Conservation (phyloP, 53 echinoderm and acorn worm species). For the Mesocentrotus franciscanus region DNA sequence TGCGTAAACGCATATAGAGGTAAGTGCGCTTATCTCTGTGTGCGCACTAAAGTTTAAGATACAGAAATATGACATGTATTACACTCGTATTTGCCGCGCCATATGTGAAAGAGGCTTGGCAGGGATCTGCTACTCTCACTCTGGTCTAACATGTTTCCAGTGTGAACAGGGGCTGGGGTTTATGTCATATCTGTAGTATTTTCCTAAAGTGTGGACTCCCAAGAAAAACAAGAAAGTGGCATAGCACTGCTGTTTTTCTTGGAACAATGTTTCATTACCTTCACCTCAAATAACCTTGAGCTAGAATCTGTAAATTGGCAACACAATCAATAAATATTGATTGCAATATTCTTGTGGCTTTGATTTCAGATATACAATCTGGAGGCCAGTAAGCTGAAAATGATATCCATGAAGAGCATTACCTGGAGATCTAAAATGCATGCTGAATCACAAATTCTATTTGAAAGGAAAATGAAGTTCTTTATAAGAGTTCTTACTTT, state of each 20-base stretch:
- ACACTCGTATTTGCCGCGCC: no score
- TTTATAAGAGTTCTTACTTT: background rate
- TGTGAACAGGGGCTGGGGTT: no score
- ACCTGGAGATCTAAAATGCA: background rate
- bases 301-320: background rate
- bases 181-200: background rate
- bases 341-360: background rate
- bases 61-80: no score
- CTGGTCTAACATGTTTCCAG: no score
- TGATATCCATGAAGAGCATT: background rate
- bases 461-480: background rate
- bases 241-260: background rate
- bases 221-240: background rate
- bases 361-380: background rate
- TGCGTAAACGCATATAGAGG: no score
- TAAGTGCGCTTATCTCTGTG: no score
- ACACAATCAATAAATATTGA: conserved; percentile 10
- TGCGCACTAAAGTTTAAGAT: no score
- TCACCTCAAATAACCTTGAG: background rate
- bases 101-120: no score
- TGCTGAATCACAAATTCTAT: background rate
- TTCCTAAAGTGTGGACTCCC: background rate
- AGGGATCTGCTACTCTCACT: no score
- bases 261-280: background rate
- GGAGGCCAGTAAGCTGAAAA: background rate